Percentiles rank a stretch among this genome's conserved stretches.
These are phyloP conservation scores for Choloepus hoffmanni DNA, from an alignment of 2,113 vertebrate species.

Conservation along the genomic window DNA sequence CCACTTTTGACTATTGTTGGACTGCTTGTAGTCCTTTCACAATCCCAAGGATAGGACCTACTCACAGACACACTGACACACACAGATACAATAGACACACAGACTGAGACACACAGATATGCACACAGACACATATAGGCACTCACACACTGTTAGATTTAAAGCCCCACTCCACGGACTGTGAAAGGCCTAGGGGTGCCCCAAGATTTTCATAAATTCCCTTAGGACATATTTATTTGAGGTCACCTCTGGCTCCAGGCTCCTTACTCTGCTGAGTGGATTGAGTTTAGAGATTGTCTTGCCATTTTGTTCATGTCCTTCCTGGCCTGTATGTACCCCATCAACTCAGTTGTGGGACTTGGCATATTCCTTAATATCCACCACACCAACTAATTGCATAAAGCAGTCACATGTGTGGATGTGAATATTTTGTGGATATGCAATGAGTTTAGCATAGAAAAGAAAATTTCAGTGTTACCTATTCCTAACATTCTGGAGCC, in stretches of 20 bases:
- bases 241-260: neutral
- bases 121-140: too few relatives aligned
- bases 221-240: neutral
- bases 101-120: too few relatives aligned
- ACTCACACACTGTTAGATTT: neutral
- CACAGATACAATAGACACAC: too few relatives aligned
- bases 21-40: neutral
- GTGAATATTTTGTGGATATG: neutral
- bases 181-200: neutral
- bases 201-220: neutral
- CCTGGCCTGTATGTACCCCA: neutral
- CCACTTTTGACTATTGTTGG: neutral
- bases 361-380: neutral
- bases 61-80: too few relatives aligned
- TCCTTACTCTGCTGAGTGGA: neutral
- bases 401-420: too few relatives aligned
- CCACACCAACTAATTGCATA: neutral
- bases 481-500: neutral
- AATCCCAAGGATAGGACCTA: neutral
- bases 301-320: too few relatives aligned
- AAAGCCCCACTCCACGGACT: neutral
- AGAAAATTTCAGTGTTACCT: neutral
- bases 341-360: neutral
- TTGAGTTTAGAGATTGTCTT: neutral
- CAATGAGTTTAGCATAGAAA: neutral